Conservation (phyloP, 2,113 vertebrate genomes). For the Capra hircus region DNA sequence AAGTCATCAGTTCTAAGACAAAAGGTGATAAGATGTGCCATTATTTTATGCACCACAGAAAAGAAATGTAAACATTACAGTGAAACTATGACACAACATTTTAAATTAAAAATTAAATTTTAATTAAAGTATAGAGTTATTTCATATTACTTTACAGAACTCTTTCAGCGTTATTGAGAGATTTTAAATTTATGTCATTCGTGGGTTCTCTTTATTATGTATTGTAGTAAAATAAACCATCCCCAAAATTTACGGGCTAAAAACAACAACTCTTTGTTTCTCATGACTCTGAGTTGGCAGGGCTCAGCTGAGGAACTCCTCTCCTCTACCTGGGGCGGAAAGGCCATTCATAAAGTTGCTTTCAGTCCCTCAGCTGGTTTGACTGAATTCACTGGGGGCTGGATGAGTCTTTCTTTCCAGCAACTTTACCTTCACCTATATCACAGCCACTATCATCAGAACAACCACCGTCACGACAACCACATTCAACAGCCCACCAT, state of each 20-base stretch:
- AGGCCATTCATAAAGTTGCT: no score
- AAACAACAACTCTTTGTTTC: neutral
- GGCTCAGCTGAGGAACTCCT: neutral
- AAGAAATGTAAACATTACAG: neutral
- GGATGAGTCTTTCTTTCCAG: neutral
- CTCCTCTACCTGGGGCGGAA: accelerated
- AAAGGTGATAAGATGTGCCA: neutral
- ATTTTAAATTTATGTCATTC: neutral
- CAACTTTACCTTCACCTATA: neutral
- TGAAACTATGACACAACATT: neutral
- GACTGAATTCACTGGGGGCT: neutral
- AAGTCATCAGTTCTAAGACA: no score
- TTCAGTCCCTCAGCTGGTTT: neutral
- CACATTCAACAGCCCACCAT: neutral
- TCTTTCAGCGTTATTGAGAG: neutral
- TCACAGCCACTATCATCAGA: neutral
- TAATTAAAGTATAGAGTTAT: neutral
- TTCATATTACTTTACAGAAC: neutral
- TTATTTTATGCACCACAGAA: neutral
- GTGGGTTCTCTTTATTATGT: neutral
- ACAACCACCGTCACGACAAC: neutral
- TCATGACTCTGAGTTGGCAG: neutral
- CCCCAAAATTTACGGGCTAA: neutral
- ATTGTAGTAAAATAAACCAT: neutral
- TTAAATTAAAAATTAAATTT: neutral